These are phyloP conservation scores for Phataginus tetradactyla DNA, from an alignment of 2,797 vertebrate genomes.

Conservation along the genomic window DNA sequence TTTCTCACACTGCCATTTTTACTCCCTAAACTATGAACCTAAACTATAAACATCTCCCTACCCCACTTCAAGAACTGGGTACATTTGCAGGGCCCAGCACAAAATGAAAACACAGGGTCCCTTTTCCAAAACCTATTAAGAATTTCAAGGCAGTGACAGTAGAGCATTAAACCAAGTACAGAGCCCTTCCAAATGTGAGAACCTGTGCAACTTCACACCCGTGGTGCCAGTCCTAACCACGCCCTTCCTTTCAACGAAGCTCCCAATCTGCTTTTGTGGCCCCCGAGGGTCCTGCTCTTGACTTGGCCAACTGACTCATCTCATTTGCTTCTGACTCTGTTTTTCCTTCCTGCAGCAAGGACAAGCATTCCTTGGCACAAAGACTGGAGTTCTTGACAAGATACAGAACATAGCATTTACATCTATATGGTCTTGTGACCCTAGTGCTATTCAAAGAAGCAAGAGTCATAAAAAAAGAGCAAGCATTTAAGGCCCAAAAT, in stretches of 20 bases:
- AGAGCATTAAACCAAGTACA: not conserved
- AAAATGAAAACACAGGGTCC: conserved; percentile 12
- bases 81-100: not conserved
- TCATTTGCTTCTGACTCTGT: not conserved
- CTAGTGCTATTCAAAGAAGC: not conserved
- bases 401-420: not conserved
- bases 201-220: not conserved
- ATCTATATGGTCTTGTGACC: not conserved
- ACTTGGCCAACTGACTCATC: not conserved
- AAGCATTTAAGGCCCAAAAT: not conserved
- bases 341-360: not conserved
- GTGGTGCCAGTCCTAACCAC: not conserved
- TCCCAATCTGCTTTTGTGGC: not conserved
- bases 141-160: not conserved
- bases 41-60: not conserved
- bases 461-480: not conserved
- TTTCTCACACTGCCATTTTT: not conserved
- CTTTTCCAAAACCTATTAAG: conserved; percentile 6
- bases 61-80: not conserved
- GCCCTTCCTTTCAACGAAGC: not conserved
- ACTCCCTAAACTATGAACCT: not conserved
- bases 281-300: not conserved
- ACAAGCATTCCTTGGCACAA: conserved; percentile 13
- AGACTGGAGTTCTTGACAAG: not conserved
- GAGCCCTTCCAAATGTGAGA: not conserved